Percentiles rank a stretch among this genome's conserved stretches.
Conservation (phyloP, 92 coral and sea anemone species). For the Palythoa heliodiscus region DNA sequence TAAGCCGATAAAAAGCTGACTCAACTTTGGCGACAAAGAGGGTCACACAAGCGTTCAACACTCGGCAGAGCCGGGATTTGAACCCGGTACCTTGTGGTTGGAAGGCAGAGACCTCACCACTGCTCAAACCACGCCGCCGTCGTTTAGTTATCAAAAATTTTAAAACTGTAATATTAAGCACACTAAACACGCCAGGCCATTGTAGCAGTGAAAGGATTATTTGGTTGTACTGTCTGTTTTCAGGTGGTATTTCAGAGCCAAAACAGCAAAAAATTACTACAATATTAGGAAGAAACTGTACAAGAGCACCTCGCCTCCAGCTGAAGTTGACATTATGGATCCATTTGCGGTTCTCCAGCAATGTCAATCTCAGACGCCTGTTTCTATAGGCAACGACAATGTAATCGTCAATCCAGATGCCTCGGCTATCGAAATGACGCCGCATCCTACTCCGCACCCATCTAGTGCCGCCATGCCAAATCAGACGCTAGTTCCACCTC, state of each 20-base stretch:
- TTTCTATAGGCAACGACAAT: neutral
- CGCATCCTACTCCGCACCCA: slow-evolving; percentile 11
- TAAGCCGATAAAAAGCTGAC: no score
- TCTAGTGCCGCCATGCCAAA: neutral
- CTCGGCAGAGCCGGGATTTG: no score
- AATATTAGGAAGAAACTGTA: slow-evolving; percentile 66
- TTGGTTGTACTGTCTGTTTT: neutral
- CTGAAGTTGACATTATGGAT: slow-evolving; percentile 66
- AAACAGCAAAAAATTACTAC: slow-evolving; percentile 64
- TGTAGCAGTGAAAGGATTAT: no score
- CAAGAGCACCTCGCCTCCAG: slow-evolving; percentile 61
- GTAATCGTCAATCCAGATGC: neutral
- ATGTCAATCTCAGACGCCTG: slow-evolving; percentile 1
- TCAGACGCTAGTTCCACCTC: neutral
- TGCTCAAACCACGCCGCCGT: no score
- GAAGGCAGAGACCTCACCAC: no score
- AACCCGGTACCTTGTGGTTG: no score
- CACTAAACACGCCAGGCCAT: no score
- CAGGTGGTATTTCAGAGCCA: slow-evolving; percentile 84
- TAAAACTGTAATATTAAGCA: no score
- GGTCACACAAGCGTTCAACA: no score
- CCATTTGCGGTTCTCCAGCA: slow-evolving; percentile 56
- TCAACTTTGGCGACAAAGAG: no score
- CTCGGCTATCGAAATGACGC: slow-evolving; percentile 5
- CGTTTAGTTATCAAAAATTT: no score